Base-by-base conservation (phyloP, 2,797 vertebrate species). In the Argya squamiceps region DNA sequence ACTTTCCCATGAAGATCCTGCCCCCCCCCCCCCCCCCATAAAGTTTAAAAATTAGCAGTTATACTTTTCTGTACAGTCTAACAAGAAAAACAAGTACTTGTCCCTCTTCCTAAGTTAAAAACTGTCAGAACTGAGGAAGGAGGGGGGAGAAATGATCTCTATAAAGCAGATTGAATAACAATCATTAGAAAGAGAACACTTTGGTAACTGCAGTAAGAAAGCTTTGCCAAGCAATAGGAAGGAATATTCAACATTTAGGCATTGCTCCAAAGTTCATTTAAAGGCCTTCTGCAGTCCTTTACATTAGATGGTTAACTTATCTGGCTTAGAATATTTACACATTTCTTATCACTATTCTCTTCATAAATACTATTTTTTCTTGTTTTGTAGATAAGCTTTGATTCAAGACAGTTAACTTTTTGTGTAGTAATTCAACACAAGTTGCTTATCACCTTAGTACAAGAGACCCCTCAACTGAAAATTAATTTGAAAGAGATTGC, bases 401-500 rank as follows among this genome's bases (percentile, higher is more conserved):
- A 94, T 90, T 89, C 78, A 49, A 20, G 32, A 85, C 85, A 94
- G 89, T 92, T 95, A 96, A 97, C 73, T 96, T 97, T 97, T 93
- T 92, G 36, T 96, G 87, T 81, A 93, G 59, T 81, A 95, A 97
- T 96, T 97, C 94, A 89, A 64, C 84, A 96, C 68, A 95, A 96
- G 87, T 96, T 95, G 65, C 95, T 98, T 98, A 98, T 97, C 97
- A 93, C 79, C 91, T 96, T 82, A 96, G 91, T 94, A 97, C 95
- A 95, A 98, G 92, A 86, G 83, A 97, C 91, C 78, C 67, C 88
- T 97, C 93, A 78, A 73, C 81, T 96, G 94, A 97, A 98, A 98
- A 98, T 97, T 97, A 98, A 98, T 98, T 98, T 98, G 76, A 96
- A 32, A 77, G 79, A 97, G 91, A 96, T 82, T 95, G 83, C 32